Base-by-base conservation (phyloP, 2,888 invertebrate species). In the Melinopterus prodromus region DNA sequence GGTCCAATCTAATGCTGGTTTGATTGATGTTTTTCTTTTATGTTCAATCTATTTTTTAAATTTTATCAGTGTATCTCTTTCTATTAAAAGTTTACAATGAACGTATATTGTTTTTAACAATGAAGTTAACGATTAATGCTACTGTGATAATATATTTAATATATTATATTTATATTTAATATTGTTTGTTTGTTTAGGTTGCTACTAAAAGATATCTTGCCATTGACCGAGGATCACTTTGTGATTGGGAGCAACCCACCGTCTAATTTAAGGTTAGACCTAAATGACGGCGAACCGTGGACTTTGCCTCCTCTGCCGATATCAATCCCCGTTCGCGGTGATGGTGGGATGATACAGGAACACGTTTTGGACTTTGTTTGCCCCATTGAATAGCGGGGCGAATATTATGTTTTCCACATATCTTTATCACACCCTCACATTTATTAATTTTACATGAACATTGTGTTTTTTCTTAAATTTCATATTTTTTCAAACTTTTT, bases 211-310 rank as follows among this genome's bases (percentile, higher is more conserved):
- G 92, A 93, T 82, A 88, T 91, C 81, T 88, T 92, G 85, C 92
- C 93, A 14, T 87, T 93, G 79, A 91, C 91, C 6, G 92, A 93
- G 83, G 90, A 91, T 2, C 92, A 92, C 85, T 92, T 92, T 83
- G 90, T 90, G 38, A 90, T 91, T 84, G 90, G 90, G 69, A 74
- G 74, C 12, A 89, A 89, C 82, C 88, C 89, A 75, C 90, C 90
- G 1, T 85, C 86, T 70, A 89, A 89, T 81, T 84, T 90, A 80
- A 88, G 89, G 77, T 85, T 89, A 80, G 90, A 89, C 70, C 85
- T 90, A 69, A 87, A 85, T 12, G 88, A 88, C 15, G 86, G 85
- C 1, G 88, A 88, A 38, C 81, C 81, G 1, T 85, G 85, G 84
- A 77, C 83, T n/a, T 78, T 87, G 37, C 85, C 86, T 12, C 53